Evolutionary conservation across 2,797 vertebrate genomes (phyloP).

Genomic region (Oryzias dopingdopingensis): DNA sequence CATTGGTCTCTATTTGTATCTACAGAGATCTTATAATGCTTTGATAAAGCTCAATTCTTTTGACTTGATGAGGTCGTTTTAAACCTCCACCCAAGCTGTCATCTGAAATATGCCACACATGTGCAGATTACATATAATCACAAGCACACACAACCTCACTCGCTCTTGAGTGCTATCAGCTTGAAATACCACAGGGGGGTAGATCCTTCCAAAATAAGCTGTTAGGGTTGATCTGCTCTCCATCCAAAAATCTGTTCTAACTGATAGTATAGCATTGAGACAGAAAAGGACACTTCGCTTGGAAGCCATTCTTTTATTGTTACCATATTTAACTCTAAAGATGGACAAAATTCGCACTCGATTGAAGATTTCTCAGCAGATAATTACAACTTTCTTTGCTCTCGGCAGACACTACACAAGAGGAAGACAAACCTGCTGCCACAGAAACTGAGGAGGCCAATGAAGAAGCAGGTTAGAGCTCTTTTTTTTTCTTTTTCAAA

Average conservation of each 20-base stretch:
- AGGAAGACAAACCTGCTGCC: conserved; percentile 40
- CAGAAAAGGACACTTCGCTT: no score
- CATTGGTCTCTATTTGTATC: not conserved
- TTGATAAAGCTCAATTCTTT: not conserved
- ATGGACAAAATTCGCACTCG: conserved; percentile 6
- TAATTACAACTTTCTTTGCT: conserved; percentile 4
- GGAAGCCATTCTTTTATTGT: no score
- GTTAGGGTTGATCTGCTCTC: conserved; percentile 2
- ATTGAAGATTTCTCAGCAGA: conserved; percentile 1
- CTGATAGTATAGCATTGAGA: not conserved
- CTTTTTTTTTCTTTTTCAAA: not conserved
- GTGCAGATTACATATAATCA: not conserved
- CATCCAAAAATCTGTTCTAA: not conserved
- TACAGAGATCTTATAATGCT: not conserved
- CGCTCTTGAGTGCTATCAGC: conserved; percentile 13
- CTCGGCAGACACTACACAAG: conserved; percentile 54
- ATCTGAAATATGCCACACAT: not conserved
- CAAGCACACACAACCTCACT: not conserved
- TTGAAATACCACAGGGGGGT: conserved; percentile 36
- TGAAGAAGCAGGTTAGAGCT: conserved; percentile 48
- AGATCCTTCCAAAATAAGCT: conserved; percentile 21
- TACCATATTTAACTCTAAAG: no score
- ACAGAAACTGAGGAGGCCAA: conserved; percentile 36
- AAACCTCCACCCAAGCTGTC: not conserved
- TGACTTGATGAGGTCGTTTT: not conserved